Conservation (phyloP, 92 coral and sea anemone genomes). For the Porites cylindrica region DNA sequence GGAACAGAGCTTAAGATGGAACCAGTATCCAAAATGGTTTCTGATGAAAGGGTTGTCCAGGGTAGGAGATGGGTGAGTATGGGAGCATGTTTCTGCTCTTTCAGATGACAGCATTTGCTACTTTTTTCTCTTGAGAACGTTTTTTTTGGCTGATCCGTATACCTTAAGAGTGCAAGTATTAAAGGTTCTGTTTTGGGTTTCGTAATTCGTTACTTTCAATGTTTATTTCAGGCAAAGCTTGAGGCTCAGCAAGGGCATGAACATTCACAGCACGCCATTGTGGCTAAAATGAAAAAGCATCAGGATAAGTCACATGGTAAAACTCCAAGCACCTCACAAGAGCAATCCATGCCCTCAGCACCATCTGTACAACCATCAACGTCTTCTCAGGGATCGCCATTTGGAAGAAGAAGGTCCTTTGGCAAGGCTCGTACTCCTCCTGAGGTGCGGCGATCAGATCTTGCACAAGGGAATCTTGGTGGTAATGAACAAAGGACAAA, state of each 20-base stretch:
- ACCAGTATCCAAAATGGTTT: slow-evolving; percentile 22
- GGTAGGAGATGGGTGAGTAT: slow-evolving; percentile 83
- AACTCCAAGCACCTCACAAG: background rate
- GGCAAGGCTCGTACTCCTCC: slow-evolving; percentile 52
- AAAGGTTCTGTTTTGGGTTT: no score
- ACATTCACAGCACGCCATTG: slow-evolving; percentile 80
- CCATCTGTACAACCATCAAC: slow-evolving; percentile 9
- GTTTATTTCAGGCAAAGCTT: slow-evolving; percentile 75
- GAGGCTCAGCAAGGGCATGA: slow-evolving; percentile 84
- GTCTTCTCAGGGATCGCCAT: background rate
- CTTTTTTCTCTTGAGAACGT: no score
- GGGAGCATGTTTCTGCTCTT: background rate
- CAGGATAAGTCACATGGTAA: slow-evolving; percentile 23
- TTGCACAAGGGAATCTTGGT: background rate
- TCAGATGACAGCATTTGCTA: no score
- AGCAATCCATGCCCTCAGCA: slow-evolving; percentile 12
- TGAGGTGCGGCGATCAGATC: slow-evolving; percentile 16
- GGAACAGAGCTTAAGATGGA: slow-evolving; percentile 54
- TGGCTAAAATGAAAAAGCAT: slow-evolving; percentile 60
- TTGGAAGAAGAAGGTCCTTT: slow-evolving; percentile 45
- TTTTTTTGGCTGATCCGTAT: no score
- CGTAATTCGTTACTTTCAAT: background rate
- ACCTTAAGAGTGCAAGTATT: no score
- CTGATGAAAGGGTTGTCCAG: slow-evolving; percentile 27
- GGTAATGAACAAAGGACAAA: slow-evolving; percentile 9